Base-by-base conservation (phyloP, 2,888 invertebrate species). In the Pandemis corylana region DNA sequence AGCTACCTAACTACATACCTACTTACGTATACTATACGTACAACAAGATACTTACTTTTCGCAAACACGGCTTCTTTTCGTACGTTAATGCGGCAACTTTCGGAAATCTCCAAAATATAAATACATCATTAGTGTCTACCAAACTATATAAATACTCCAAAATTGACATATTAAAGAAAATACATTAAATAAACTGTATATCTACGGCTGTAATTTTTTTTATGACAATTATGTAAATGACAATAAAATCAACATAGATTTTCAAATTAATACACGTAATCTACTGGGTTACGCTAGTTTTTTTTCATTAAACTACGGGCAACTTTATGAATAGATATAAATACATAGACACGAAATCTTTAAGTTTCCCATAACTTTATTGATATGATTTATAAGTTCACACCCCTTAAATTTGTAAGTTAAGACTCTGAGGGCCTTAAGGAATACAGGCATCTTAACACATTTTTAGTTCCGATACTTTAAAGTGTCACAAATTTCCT, bases 101-200 rank as follows among this genome's bases (percentile, higher is more conserved):
- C 41, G 80, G 72, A 77, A 70, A 77, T 74, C 80, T 77, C 81
- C 82, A 84, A 77, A 80, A 77, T 69, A 78, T 76, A 68, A 78
- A 71, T 73, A 83, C 72, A 73, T 76, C 76, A 62, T 82, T 79
- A 75, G 77, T 77, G 78, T 83, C 85, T 77, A 79, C 77, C 74
- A 80, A 82, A 78, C 80, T 82, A 80, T 86, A 87, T 84, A 92
- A 82, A 86, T 87, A 82, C 76, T 91, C 90, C 83, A 91, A 90
- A 90, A 89, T 79, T 85, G 85, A 82, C 94, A 94, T 94, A 88
- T 89, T 88, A 88, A 79, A 78, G 85, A 88, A 89, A 89, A 90
- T 86, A 82, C 85, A 88, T 88, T 82, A 83, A 88, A 84, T 83
- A 84, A 82, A 79, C 59, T 68, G 44, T 75, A 71, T 75, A 15